Evolutionary conservation across 2,797 vertebrate genomes (phyloP).

Genomic region (Gadopsis bispinosus): DNA sequence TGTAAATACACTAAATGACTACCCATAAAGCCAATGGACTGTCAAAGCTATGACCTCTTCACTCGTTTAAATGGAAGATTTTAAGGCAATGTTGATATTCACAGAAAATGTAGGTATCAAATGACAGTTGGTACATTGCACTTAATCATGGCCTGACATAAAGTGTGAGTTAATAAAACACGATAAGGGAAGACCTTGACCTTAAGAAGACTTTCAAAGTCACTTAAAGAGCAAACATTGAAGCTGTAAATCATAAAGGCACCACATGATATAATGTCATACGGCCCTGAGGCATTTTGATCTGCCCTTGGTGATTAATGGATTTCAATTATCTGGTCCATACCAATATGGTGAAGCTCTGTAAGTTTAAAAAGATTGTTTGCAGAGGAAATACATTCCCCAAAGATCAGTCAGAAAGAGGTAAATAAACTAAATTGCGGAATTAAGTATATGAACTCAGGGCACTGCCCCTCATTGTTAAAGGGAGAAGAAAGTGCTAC

Average conservation of each 20-base stretch:
- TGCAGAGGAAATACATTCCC: slow-evolving; percentile 28
- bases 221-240: slow-evolving; percentile 27
- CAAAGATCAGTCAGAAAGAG: slow-evolving; percentile 24
- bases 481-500: slow-evolving; percentile 5
- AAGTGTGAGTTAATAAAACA: not conserved
- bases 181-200: not conserved
- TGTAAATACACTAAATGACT: not conserved
- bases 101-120: not conserved
- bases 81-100: not conserved
- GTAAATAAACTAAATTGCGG: slow-evolving; percentile 18
- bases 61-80: not conserved
- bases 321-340: slow-evolving; percentile 27
- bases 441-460: slow-evolving; percentile 23
- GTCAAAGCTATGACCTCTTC: slow-evolving; percentile 1
- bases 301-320: slow-evolving; percentile 35
- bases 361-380: slow-evolving; percentile 27
- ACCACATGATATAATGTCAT: slow-evolving; percentile 14
- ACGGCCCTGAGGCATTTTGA: slow-evolving; percentile 22
- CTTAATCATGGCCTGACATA: slow-evolving; percentile 1
- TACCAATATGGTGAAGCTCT: slow-evolving; percentile 5
- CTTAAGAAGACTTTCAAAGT: slow-evolving; percentile 22
- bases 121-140: not conserved
- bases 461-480: slow-evolving; percentile 33
- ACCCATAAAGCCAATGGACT: not conserved
- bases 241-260: slow-evolving; percentile 20